A percentile compares a stretch with the other conserved stretches of the same genome.
Evolutionary conservation across 2,797 vertebrate genomes (phyloP).

Genomic region (Bufotes viridis): DNA sequence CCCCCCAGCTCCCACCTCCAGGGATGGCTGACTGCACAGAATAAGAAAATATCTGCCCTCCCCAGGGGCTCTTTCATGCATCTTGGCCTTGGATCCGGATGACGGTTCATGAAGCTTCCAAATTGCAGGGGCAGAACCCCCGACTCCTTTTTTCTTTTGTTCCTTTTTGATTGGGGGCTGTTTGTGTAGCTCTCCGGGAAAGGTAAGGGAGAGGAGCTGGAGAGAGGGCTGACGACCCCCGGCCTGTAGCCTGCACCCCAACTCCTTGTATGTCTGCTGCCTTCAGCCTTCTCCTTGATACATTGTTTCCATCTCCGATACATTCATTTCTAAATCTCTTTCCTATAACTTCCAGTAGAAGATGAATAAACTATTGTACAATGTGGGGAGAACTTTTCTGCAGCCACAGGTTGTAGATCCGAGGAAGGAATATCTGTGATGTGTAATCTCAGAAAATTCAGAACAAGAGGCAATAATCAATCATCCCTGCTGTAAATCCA

Average conservation of each 20-base stretch:
- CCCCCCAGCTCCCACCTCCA: slow-evolving; percentile 18
- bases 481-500: neutral
- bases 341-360: neutral
- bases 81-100: slow-evolving; percentile 59
- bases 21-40: slow-evolving; percentile 29
- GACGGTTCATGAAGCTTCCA: slow-evolving; percentile 57
- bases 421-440: neutral
- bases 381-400: neutral
- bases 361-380: neutral
- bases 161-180: slow-evolving; percentile 41
- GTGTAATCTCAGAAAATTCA: neutral
- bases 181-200: slow-evolving; percentile 27
- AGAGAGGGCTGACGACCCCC: neutral
- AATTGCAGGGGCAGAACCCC: slow-evolving; percentile 57
- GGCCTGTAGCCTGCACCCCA: neutral
- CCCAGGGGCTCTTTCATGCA: slow-evolving; percentile 55
- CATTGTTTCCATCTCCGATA: neutral
- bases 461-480: neutral
- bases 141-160: slow-evolving; percentile 44
- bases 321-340: neutral
- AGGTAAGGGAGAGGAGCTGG: slow-evolving; percentile 20
- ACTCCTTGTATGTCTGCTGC: neutral
- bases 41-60: slow-evolving; percentile 32
- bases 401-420: neutral
- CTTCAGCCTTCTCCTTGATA: neutral